Percentiles rank a stretch among this genome's conserved stretches.
phyloP scores from a whole-genome alignment of 1,140 invertebrate species.

The Telenomus remus region DNA sequence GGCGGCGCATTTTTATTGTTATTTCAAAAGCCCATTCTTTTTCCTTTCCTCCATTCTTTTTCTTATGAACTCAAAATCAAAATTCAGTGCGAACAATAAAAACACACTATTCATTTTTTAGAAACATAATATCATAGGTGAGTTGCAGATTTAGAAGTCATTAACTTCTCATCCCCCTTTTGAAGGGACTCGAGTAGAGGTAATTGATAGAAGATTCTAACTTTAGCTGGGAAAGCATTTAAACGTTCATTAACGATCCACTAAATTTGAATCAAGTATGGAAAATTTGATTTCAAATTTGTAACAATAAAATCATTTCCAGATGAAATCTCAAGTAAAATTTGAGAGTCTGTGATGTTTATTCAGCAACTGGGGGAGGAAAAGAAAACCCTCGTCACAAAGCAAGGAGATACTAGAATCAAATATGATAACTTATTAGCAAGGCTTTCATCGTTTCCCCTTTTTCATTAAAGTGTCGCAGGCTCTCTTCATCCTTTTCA shows the following conservation, averaged over 20 bases:
- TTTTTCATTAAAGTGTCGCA: conserved; percentile 51
- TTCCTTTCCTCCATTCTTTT: background rate
- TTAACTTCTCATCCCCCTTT: no score
- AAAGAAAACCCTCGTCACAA: conserved; percentile 22
- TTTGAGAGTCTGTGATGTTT: no score
- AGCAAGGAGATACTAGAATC: conserved; percentile 44
- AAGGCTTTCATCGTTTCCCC: conserved; percentile 43
- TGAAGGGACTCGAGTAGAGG: no score
- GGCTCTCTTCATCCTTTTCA: conserved; percentile 37
- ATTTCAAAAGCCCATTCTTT: background rate
- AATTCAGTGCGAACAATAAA: no score
- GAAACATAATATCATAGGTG: no score
- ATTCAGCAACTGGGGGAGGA: background rate
- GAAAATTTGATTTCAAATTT: background rate
- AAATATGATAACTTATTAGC: conserved; percentile 57
- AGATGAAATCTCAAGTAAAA: background rate
- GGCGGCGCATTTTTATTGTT: background rate
- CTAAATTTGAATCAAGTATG: background rate
- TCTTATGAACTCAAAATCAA: no score
- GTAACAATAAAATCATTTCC: no score
- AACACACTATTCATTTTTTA: no score
- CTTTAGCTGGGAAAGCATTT: background rate
- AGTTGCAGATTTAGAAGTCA: no score
- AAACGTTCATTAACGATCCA: conserved; percentile 15
- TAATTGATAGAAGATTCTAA: no score